Conservation (phyloP, 2,113 vertebrate species). For the Tiliqua scincoides region DNA sequence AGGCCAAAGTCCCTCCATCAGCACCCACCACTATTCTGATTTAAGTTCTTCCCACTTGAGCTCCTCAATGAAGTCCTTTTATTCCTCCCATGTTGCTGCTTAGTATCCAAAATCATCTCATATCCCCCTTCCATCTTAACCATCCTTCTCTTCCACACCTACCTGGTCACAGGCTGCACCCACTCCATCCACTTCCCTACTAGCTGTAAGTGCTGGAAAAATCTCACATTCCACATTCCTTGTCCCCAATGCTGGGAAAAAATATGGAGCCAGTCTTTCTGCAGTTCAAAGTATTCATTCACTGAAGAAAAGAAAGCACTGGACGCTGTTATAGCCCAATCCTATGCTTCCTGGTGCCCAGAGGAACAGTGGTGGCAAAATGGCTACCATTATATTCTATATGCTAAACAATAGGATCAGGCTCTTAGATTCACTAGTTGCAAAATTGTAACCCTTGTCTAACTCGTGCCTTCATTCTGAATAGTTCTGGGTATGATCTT, state of each 20-base stretch:
- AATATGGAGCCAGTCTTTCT: not conserved
- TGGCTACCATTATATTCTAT: too few relatives aligned
- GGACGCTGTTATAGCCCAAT: too few relatives aligned
- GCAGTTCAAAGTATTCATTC: not conserved
- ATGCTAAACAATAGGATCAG: too few relatives aligned
- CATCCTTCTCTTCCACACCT: not conserved
- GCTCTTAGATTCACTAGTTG: not conserved
- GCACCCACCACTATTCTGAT: too few relatives aligned
- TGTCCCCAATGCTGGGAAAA: too few relatives aligned
- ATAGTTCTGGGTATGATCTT: not conserved
- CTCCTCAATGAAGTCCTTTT: too few relatives aligned
- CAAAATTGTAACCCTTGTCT: not conserved
- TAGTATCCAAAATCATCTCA: not conserved
- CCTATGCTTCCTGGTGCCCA: too few relatives aligned
- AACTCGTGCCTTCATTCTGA: not conserved
- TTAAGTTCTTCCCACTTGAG: not conserved
- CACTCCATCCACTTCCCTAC: not conserved
- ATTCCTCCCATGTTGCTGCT: not conserved
- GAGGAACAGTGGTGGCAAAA: too few relatives aligned
- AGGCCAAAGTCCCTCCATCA: not conserved
- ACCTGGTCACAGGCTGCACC: not conserved
- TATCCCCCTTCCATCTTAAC: not conserved
- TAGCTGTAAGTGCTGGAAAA: too few relatives aligned
- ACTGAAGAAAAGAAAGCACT: too few relatives aligned
- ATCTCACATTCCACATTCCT: too few relatives aligned